phyloP scores from a whole-genome alignment of 2,113 vertebrate species.

The Hiodon alosoides region DNA sequence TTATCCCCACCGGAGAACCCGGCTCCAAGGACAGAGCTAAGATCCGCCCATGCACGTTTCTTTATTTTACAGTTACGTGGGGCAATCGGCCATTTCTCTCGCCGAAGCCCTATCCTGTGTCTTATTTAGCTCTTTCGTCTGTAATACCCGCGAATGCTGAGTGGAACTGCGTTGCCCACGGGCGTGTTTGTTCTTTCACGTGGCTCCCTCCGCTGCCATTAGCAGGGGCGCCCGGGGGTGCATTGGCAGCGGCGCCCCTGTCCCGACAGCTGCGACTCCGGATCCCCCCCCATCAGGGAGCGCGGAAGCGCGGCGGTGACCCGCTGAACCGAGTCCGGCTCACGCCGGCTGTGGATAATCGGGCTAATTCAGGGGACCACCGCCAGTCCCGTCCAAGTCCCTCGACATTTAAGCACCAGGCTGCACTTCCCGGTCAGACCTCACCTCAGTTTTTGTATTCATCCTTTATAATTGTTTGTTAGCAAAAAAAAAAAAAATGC shows the following conservation, averaged over 20 bases:
- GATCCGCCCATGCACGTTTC: too few relatives aligned
- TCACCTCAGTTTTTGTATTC: neutral
- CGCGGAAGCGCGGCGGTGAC: constrained; percentile 24
- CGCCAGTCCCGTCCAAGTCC: too few relatives aligned
- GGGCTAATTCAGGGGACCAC: neutral
- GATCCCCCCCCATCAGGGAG: constrained; percentile 41
- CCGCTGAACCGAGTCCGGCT: constrained; percentile 32
- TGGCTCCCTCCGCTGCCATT: constrained; percentile 6
- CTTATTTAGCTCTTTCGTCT: too few relatives aligned
- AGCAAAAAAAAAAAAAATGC: too few relatives aligned
- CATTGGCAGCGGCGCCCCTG: constrained; percentile 47
- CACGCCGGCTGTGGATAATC: constrained; percentile 8
- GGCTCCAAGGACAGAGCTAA: too few relatives aligned
- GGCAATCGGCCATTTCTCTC: neutral
- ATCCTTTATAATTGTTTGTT: too few relatives aligned
- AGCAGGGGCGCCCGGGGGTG: constrained; percentile 5
- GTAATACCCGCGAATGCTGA: too few relatives aligned
- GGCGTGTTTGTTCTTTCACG: neutral
- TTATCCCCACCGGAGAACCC: constrained; percentile 26
- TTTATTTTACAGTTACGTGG: neutral
- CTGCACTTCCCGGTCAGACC: neutral
- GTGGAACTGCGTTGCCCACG: constrained; percentile 32
- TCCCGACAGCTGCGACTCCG: constrained; percentile 45
- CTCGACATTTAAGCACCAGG: too few relatives aligned
- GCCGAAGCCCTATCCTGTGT: too few relatives aligned